Conservation (phyloP, 2,888 invertebrate species). For the Lycophotia porphyrea region DNA sequence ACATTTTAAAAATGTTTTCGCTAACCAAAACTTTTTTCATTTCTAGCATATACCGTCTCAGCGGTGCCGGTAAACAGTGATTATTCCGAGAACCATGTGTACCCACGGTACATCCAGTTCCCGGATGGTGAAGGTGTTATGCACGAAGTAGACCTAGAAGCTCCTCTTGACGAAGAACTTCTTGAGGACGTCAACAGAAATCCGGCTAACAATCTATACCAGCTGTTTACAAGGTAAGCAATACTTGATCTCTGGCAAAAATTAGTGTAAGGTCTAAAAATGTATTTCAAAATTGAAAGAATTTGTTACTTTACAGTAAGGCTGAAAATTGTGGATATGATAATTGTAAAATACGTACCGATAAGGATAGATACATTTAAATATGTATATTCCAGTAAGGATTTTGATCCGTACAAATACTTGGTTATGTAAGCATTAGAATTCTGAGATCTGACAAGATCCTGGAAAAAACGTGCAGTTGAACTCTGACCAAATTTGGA, state of each 20-base stretch:
- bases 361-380: neutral
- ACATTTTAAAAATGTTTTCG: neutral
- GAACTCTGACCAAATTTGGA: neutral
- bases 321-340: neutral
- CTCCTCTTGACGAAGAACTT: constrained; percentile 68
- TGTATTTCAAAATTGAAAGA: no score
- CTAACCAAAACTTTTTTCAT: neutral
- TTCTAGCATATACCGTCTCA: constrained; percentile 68
- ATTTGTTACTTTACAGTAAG: neutral
- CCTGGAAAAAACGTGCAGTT: neutral
- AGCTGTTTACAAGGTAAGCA: constrained; percentile 73
- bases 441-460: neutral
- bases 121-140: constrained; percentile 74
- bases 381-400: neutral
- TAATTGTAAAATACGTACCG: neutral
- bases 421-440: neutral
- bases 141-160: constrained; percentile 74
- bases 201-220: constrained; percentile 72
- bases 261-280: neutral
- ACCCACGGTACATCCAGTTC: constrained; percentile 73
- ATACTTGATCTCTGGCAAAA: fast-evolving
- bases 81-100: constrained; percentile 55
- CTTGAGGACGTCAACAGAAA: constrained; percentile 72
- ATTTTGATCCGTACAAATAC: neutral
- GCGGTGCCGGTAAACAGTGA: constrained; percentile 69